Evolutionary conservation across 2,113 vertebrate species (phyloP).

Genomic region (Gobiocypris rarus): DNA sequence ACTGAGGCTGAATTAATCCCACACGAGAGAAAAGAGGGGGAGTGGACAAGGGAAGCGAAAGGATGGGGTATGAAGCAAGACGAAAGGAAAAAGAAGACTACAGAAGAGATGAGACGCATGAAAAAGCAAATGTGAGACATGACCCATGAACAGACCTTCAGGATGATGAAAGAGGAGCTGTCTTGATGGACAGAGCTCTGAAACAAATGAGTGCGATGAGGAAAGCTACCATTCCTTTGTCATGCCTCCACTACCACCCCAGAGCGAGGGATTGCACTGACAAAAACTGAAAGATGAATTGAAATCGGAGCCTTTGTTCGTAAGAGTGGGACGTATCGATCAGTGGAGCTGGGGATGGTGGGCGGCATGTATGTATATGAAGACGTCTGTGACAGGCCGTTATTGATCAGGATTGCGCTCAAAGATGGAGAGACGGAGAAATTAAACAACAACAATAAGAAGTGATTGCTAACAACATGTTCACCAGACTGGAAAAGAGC

Average conservation of each 20-base stretch:
- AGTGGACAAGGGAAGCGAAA: background rate
- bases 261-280: background rate
- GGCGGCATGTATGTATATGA: background rate
- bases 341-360: background rate
- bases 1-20: background rate
- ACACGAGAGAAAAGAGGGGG: background rate
- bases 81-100: slow-evolving; percentile 20
- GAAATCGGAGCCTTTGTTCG: background rate
- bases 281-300: background rate
- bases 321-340: slow-evolving; percentile 11
- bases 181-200: background rate
- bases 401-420: slow-evolving; percentile 15
- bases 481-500: background rate
- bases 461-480: slow-evolving; percentile 12
- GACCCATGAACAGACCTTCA: background rate
- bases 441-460: slow-evolving; percentile 10
- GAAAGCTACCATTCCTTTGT: slow-evolving; percentile 14
- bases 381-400: background rate
- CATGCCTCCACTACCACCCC: background rate
- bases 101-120: background rate
- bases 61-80: background rate
- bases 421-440: background rate
- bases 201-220: slow-evolving; percentile 10
- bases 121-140: slow-evolving; percentile 23
- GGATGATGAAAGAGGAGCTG: slow-evolving; percentile 38